Evolutionary conservation across 2,113 vertebrate species (phyloP), one percentile per base, ranked within the genome.

Genomic region (Cheirogaleus medius): DNA sequence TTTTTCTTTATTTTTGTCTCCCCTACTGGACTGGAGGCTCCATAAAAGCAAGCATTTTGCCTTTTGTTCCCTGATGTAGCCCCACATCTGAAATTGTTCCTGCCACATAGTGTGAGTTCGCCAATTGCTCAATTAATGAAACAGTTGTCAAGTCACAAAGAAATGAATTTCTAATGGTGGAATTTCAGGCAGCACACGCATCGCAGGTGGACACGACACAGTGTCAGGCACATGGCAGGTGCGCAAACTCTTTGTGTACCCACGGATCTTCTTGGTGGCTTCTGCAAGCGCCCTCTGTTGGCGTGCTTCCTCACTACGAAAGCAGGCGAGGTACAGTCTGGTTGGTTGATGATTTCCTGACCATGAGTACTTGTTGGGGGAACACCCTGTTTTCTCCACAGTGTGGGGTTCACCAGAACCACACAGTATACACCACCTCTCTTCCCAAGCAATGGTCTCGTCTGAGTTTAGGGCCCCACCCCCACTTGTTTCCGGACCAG

Each of bases 401-500:
- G 13, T 1, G 9, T 15, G 39, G 39, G 23, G 23, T 18, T 76
- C 68, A 21, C 18, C 0, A 2, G 71, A 23, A 29, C 8, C 15
- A 42, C 3, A 6, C 11, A 21, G 20, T 3, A 13, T 18, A 17
- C 77, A 73, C 77, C 80, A 76, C 91, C 78, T 42, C 25, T 85
- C 47, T 95, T 96, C 97, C 84, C 84, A 66, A 32, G 12, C 86
- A 66, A 34, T 12, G 90, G 96, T 87, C 93, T 97, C 94, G 69
- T 91, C 84, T 97, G 94, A 98, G 93, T 97, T 97, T 89, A 95
- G 95, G 84, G 68, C 90, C 39, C 71, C 60, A 78, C 23, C 76
- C 37, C 93, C 98, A 98, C 98, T 99, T 99, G 99, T 99, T 98
- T 90, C 98, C 97, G 98, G 91, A 95, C 97, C 98, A 98, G 98